Base-by-base conservation (phyloP, 2,797 vertebrate genomes). In the Poecilia picta region DNA sequence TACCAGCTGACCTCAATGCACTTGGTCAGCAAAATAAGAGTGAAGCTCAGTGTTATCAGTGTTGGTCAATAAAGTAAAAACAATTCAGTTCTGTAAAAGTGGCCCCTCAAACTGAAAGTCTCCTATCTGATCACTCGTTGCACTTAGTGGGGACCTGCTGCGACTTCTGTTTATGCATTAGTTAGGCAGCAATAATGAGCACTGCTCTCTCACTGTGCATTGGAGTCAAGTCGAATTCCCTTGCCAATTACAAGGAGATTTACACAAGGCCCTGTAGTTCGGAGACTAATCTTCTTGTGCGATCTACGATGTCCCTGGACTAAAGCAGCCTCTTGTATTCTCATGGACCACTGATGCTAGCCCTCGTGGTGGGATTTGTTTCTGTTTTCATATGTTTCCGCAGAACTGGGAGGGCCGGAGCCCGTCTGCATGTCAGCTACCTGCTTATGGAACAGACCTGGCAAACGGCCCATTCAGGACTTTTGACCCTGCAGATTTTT, bases 401-500 rank as follows among this genome's bases (percentile, higher is more conserved):
- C 80, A 84, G 91, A 85, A 91, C 80, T 75, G 85, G 81, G 87
- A 87, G 85, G 68, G 88, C 84, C 86, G 87, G 88, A 91, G 90
- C 85, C 89, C 85, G 90, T 91, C 88, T 92, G 88, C 90, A 89
- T 92, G 93, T 84, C 89, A 92, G 90, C 91, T 88, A 92, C 86
- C 91, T 92, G 93, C 90, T 88, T 89, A 85, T 93, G 90, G 91
- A 95, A 89, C 91, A 91, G 88, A 92, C 88, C 89, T 95, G 94
- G 94, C 94, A 92, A 93, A 91, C 57, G 83, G 91, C 95, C 95
- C 93, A 92, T 89, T 93, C 85, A 90, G 94, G 95, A 96, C 94
- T 95, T 96, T 93, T 95, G 93, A 96, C 94, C 94, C 93, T 89
- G 90, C 89, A 92, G 92, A 93, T 89, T 93, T 95, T 92, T 95